These are phyloP conservation scores for Phyllopteryx taeniolatus DNA, from an alignment of 2,113 vertebrate species.

Conservation along the genomic window DNA sequence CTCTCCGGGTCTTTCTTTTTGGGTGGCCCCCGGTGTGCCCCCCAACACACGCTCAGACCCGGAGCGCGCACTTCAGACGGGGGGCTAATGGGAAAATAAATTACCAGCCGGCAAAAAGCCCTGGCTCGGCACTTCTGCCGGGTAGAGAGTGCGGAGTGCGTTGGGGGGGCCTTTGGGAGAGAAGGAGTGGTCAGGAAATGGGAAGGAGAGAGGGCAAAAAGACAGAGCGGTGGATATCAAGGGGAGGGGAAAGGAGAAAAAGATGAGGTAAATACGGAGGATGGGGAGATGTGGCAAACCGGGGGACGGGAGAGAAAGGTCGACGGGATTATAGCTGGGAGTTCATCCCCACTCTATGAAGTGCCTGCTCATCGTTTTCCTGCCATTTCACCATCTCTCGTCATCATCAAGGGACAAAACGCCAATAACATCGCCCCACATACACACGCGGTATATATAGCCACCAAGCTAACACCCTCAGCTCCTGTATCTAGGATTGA, in stretches of 20 bases:
- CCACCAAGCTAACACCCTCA: conserved; percentile 20
- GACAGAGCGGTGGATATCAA: conserved; percentile 46
- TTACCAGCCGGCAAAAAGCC: conserved; percentile 71
- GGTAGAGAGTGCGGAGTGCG: conserved; percentile 38
- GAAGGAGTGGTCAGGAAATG: conserved; percentile 44
- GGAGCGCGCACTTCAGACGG: conserved; percentile 70
- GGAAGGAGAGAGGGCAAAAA: conserved; percentile 43
- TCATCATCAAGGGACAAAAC: conserved; percentile 52
- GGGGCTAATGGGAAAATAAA: conserved; percentile 76
- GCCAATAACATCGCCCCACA: conserved; percentile 49
- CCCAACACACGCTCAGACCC: conserved; percentile 63
- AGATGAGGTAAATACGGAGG: conserved; percentile 31
- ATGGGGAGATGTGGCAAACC: conserved; percentile 8
- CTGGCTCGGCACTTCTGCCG: conserved; percentile 69
- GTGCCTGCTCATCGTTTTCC: conserved; percentile 66
- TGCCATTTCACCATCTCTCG: conserved; percentile 57
- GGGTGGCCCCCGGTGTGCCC: conserved; percentile 63
- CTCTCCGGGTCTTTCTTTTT: conserved; percentile 61
- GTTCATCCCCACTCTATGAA: conserved; percentile 59
- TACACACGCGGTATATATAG: background rate
- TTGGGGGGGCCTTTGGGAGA: conserved; percentile 18
- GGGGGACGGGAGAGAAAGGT: conserved; percentile 34
- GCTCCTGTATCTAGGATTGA: conserved; percentile 49
- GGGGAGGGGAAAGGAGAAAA: conserved; percentile 17
- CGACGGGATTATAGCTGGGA: conserved; percentile 57